Evolutionary conservation across 2,888 invertebrate species (phyloP).

Genomic region (Orthonevra nobilis): DNA sequence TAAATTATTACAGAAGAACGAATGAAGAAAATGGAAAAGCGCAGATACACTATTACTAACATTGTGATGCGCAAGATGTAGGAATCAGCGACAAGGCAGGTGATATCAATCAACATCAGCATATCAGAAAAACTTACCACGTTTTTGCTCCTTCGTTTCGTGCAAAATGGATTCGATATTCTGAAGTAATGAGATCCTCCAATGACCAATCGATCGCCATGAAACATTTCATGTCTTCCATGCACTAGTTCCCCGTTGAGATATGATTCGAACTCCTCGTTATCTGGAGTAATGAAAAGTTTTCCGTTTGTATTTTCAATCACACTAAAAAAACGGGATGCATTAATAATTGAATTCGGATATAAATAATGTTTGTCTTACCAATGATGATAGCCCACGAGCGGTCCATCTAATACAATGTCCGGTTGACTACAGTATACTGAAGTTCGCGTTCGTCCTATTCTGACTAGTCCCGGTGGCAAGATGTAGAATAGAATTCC

Average conservation of each 20-base stretch:
- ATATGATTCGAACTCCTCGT: slow-evolving; percentile 81
- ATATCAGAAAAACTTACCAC: slow-evolving; percentile 72
- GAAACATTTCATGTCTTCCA: slow-evolving; percentile 79
- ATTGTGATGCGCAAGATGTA: too few relatives aligned
- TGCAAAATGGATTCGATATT: slow-evolving; percentile 81
- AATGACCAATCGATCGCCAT: slow-evolving; percentile 82
- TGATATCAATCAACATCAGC: too few relatives aligned
- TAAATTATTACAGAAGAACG: not conserved
- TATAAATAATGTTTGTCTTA: slow-evolving; percentile 72
- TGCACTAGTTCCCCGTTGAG: slow-evolving; percentile 82
- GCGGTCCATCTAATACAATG: slow-evolving; percentile 83
- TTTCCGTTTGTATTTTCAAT: slow-evolving; percentile 81
- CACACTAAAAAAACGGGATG: slow-evolving; percentile 77
- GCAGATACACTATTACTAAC: too few relatives aligned
- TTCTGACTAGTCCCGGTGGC: slow-evolving; percentile 76
- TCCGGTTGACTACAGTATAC: slow-evolving; percentile 79
- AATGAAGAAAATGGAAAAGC: not conserved
- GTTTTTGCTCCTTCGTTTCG: slow-evolving; percentile 74
- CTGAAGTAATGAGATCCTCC: slow-evolving; percentile 83
- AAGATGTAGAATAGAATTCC: slow-evolving; percentile 80
- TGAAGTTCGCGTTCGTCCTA: slow-evolving; percentile 76
- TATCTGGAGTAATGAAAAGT: slow-evolving; percentile 80
- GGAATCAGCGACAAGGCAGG: too few relatives aligned
- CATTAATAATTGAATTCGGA: not conserved
- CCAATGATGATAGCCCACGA: slow-evolving; percentile 84